Evolutionary conservation across 2,113 vertebrate species (phyloP), one percentile per base, ranked within the genome.

Genomic region (Leucosticte australis): DNA sequence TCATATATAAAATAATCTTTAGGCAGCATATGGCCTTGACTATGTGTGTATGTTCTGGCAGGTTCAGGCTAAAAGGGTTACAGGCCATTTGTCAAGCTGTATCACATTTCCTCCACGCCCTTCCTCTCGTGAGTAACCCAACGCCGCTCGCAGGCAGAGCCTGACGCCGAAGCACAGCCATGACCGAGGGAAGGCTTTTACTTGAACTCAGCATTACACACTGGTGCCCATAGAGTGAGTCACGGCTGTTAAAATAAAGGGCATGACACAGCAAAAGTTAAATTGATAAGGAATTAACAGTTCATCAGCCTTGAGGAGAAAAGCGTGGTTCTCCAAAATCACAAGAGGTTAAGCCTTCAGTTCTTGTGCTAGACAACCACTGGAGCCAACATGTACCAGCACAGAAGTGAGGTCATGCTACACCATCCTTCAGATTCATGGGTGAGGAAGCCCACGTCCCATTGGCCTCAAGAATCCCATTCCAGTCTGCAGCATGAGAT

Each of bases 81-180:
- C 92, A 94, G 89, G 89, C 91, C 95, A 96, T 96, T 97, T 96
- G 96, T 97, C 96, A 97, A 92, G 91, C 92, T 21, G 42, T 91
- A 94, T 96, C 96, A 94, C 96, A 94, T 97, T 97, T 97, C 97
- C 97, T 96, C 96, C 96, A 97, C 97, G 2, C 97, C 97, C 96
- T 97, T 97, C 96, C 96, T 96, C 95, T 93, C 63, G 19, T 85
- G 89, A 95, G 93, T 89, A 96, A 95, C 89, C 93, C 63, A 96
- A 94, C 1, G 63, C 90, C 28, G 24, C 76, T 71, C 77, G 13
- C 68, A 79, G 89, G 44, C 26, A 37, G 6, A 47, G 78, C 71
- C 18, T 11, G 18, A 88, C 1, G 37, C 74, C 42, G 31, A 37
- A 33, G 75, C 7, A 1, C 6, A 8, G 62, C 87, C 87, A 20